Evolutionary conservation across 2,797 vertebrate genomes (phyloP).

Genomic region (Tinamus major): DNA sequence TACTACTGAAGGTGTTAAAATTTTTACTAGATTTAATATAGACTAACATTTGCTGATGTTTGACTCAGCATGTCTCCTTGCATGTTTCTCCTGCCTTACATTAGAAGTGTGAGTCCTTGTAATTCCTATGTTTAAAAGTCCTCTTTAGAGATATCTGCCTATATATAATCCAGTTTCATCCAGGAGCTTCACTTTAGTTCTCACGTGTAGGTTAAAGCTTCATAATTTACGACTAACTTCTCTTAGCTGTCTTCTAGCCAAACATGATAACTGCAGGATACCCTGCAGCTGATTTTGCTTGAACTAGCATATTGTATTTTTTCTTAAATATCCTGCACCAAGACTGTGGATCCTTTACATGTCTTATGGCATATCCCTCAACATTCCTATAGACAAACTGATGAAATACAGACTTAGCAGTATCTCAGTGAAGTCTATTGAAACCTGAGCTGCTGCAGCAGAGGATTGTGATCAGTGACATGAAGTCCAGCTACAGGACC

Average conservation of each 20-base stretch:
- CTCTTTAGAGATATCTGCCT: not conserved
- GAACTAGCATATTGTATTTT: not conserved
- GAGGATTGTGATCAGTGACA: not conserved
- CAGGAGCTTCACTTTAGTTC: not conserved
- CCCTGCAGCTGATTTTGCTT: not conserved
- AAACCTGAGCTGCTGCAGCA: not conserved
- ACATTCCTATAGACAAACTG: not conserved
- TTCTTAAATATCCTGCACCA: not conserved
- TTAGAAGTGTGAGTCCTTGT: not conserved
- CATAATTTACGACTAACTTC: not conserved
- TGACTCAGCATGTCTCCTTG: not conserved
- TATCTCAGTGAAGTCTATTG: not conserved
- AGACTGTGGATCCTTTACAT: not conserved
- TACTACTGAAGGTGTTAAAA: not conserved
- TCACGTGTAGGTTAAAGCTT: not conserved
- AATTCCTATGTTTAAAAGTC: not conserved
- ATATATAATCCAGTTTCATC: not conserved
- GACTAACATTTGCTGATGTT: not conserved
- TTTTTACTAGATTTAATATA: not conserved
- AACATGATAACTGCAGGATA: not conserved
- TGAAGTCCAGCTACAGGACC: not conserved
- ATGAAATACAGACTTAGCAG: not conserved
- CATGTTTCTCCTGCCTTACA: not conserved
- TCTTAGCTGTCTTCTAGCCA: not conserved
- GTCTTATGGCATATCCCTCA: not conserved